Conservation (phyloP, 1,140 invertebrate genomes). For the Macrotrachela quadricornifera region DNA sequence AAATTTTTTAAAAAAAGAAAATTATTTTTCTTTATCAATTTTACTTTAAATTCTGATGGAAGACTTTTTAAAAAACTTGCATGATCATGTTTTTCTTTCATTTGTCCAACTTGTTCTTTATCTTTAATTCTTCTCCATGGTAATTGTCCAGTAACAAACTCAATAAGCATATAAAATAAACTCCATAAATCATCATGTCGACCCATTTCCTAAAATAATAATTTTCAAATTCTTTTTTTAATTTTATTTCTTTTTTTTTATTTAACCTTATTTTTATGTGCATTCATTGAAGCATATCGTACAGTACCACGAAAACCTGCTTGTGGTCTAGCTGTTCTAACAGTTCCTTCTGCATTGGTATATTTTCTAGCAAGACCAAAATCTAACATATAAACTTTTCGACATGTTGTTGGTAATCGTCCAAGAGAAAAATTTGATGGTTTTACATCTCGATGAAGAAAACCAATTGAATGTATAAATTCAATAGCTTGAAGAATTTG, state of each 20-base stretch:
- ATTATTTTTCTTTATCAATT: too few relatives aligned
- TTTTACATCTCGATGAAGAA: constrained; percentile 95
- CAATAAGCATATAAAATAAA: constrained; percentile 95
- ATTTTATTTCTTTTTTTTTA: not conserved
- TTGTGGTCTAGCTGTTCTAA: constrained; percentile 76
- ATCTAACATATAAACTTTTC: constrained; percentile 93
- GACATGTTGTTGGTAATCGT: constrained; percentile 56
- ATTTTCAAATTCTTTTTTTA: too few relatives aligned
- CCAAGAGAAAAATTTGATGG: constrained; percentile 99
- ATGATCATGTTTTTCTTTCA: constrained; percentile 95
- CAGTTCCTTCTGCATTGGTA: constrained; percentile 76
- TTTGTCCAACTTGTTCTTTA: constrained; percentile 64
- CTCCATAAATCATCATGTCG: constrained; percentile 97
- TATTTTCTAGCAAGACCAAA: constrained; percentile 95
- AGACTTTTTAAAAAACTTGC: constrained; percentile 71
- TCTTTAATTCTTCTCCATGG: constrained; percentile 99
- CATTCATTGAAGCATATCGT: constrained; percentile 95
- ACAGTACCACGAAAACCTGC: constrained; percentile 96
- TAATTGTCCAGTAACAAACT: constrained; percentile 91
- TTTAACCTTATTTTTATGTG: constrained; percentile 75
- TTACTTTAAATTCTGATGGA: constrained; percentile 62
- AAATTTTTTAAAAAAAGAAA: too few relatives aligned
- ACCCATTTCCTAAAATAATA: constrained; percentile 62
- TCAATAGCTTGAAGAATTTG: constrained; percentile 96
- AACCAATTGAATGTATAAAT: constrained; percentile 93